A percentile compares a stretch with the other conserved stretches of the same genome.
Evolutionary conservation across 2,797 vertebrate species (phyloP).

Genomic region (Propithecus perrieri): DNA sequence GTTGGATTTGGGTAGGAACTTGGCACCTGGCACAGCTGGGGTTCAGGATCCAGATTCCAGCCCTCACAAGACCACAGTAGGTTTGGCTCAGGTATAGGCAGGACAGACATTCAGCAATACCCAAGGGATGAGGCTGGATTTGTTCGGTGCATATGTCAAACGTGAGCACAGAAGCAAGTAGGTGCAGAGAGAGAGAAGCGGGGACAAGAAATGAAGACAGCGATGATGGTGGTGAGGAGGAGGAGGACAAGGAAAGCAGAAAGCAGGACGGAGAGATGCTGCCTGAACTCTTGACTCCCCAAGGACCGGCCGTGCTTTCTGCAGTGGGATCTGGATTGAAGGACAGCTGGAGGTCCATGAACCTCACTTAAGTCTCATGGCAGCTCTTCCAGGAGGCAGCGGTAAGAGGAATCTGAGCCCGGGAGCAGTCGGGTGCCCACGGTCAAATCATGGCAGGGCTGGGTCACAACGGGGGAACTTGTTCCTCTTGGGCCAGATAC

Average conservation of each 20-base stretch:
- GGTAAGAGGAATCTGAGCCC: neutral
- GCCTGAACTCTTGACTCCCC: neutral
- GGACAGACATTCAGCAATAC: neutral
- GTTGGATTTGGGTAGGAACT: neutral
- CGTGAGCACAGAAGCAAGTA: neutral
- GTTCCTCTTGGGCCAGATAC: neutral
- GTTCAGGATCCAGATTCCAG: neutral
- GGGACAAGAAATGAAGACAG: neutral
- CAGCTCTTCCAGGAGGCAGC: neutral
- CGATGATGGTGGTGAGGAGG: too few species aligned
- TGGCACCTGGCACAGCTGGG: too few species aligned
- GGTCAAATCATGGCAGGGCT: neutral
- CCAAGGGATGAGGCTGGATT: neutral
- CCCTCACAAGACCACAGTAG: neutral
- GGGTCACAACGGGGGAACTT: neutral
- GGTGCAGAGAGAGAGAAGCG: neutral
- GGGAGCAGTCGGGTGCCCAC: neutral
- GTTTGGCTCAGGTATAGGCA: neutral
- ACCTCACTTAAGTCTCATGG: neutral
- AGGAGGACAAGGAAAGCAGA: neutral
- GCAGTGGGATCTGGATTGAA: neutral
- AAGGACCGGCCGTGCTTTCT: neutral
- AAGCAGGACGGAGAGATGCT: rapidly evolving
- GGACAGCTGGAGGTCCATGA: neutral
- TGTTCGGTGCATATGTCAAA: neutral